Base-by-base conservation (phyloP, 2,797 vertebrate genomes). In the Ctenopoma kingsleyae region DNA sequence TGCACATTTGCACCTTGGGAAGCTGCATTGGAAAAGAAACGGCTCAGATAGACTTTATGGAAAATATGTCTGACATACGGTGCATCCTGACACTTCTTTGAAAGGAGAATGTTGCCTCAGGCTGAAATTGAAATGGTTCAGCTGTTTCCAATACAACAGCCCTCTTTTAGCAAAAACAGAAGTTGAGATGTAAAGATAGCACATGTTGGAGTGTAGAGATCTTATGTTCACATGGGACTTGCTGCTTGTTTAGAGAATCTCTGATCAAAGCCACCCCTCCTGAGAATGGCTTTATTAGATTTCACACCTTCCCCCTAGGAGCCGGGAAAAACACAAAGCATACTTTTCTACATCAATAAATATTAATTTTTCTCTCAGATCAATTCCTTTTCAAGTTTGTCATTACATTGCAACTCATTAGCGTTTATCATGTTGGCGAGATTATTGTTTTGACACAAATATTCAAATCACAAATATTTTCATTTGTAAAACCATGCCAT, bases 241-340 rank as follows among this genome's bases (percentile, higher is more conserved):
- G 80, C 85, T 88, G 89, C 90, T 92, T 93, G 92, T 94, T 93
- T 93, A 90, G 92, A 94, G 91, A 89, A 92, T 91, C 89, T 76
- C 82, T 87, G 93, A 94, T 94, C 94, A 95, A 95, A 95, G 94
- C 78, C 71, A 16, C 82, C 86, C 89, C 90, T 89, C 89, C 86
- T 89, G 91, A 90, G 93, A 91, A 92, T 65, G 80, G 83, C 92
- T 93, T 94, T 94, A 93, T 95, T 94, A 94, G 91, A 93, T 95
- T 94, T 93, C 93, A 91, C 91, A 93, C 91, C 87, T 84, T 89
- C 89, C 66, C 93, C 81, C 49, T 53, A 82, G 91, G 92, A 92
- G 89, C 83, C 55, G 4, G 81, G 76, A 73, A 89, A 91, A 90
- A 91, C 90, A 90, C 90, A 92, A 93, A 94, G 91, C 92, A 93